phyloP scores from a whole-genome alignment of 1,140 invertebrate species.

The Dreissena rostriformis region DNA sequence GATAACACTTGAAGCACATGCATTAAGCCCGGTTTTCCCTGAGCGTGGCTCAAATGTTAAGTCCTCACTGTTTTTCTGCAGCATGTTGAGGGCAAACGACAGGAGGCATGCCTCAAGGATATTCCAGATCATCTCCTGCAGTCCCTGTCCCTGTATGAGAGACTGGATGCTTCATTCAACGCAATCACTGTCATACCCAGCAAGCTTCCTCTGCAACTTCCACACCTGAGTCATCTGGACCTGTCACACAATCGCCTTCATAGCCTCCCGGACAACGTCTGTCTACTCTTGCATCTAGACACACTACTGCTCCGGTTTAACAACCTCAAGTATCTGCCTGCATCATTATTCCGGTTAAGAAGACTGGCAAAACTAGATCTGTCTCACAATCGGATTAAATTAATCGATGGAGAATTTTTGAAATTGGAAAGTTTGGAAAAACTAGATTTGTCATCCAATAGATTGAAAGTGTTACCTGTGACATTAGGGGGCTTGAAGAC shows the following conservation, averaged over 20 bases:
- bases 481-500: slow-evolving; percentile 73
- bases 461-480: slow-evolving; percentile 74
- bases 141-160: slow-evolving; percentile 76
- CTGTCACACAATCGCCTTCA: slow-evolving; percentile 78
- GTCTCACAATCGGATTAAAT: slow-evolving; percentile 76
- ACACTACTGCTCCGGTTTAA: slow-evolving; percentile 76
- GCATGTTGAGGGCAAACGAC: slow-evolving; percentile 73
- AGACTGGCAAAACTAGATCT: slow-evolving; percentile 80
- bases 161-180: slow-evolving; percentile 77
- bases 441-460: slow-evolving; percentile 79
- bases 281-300: slow-evolving; percentile 79
- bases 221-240: slow-evolving; percentile 78
- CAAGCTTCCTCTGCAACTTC: slow-evolving; percentile 78
- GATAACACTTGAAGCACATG: no score
- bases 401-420: slow-evolving; percentile 76
- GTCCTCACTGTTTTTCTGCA: slow-evolving; percentile 62
- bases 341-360: slow-evolving; percentile 73
- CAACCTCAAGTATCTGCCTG: slow-evolving; percentile 70
- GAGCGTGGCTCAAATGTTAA: no score
- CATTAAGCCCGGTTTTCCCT: no score
- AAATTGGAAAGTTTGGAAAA: slow-evolving; percentile 76
- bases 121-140: slow-evolving; percentile 75
- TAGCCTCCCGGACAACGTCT: slow-evolving; percentile 78
- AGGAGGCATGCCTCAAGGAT: slow-evolving; percentile 72
- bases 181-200: slow-evolving; percentile 75